Conservation (phyloP, 2,113 vertebrate species). For the Lichenostomus cassidix region DNA sequence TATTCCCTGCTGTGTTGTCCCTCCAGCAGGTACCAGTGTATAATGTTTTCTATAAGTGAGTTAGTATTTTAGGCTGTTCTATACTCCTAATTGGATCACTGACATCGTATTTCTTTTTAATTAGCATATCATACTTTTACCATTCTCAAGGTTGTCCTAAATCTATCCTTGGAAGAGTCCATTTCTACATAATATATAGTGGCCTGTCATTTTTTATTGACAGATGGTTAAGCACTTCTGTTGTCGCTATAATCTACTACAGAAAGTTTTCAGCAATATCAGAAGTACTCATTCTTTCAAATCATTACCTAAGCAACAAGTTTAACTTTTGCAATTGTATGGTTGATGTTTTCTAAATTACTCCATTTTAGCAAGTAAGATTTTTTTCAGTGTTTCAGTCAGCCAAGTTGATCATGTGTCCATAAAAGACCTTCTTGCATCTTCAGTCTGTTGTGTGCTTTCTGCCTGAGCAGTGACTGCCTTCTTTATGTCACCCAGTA, state of each 20-base stretch:
- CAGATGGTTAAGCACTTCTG: background rate
- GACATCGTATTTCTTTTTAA: background rate
- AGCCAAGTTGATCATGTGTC: background rate
- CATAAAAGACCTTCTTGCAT: background rate
- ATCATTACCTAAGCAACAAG: background rate
- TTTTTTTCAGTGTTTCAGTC: background rate
- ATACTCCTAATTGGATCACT: background rate
- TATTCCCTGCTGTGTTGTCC: background rate
- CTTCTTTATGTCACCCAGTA: background rate
- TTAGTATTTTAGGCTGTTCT: background rate
- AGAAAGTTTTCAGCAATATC: background rate
- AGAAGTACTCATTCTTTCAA: background rate
- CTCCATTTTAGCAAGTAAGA: background rate
- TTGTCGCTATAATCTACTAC: background rate
- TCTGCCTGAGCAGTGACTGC: background rate
- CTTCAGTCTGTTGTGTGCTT: background rate
- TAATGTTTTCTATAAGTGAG: background rate
- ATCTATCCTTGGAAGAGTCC: background rate
- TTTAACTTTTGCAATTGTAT: background rate
- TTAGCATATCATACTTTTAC: background rate
- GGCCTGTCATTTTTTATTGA: background rate
- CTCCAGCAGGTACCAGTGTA: background rate
- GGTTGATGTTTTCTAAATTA: background rate
- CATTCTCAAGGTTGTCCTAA: background rate
- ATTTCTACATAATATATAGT: background rate